Base-by-base conservation (phyloP, 2,113 vertebrate genomes). In the Zootoca vivipara region DNA sequence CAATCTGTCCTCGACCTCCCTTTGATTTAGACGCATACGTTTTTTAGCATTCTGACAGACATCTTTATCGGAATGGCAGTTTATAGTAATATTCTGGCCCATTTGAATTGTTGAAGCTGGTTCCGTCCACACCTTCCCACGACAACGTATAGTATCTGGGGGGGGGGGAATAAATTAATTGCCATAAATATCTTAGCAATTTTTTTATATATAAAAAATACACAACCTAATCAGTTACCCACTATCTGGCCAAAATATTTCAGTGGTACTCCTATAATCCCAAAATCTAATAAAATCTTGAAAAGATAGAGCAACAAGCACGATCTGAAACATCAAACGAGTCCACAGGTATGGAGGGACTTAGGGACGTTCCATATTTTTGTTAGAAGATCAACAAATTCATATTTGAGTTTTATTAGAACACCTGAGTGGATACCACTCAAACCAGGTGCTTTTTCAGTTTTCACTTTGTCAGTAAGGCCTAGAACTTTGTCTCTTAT, bases 71-170 rank as follows among this genome's bases (percentile, higher is more conserved):
- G 93, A 92, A 40, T 73, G 58, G 87, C 97, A 97, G 78, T 90
- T 90, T 87, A 97, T 85, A 56, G 97, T 95, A 91, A 97, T 8
- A 90, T 95, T 82, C 80, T 92, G 90, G 30, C 97, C 97, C 95
- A 97, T 93, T 24, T 0, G 89, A 83, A 97, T 95, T 85, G 95
- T 83, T 0, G 90, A 20, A 0, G 88, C 88, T 0, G 97, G 97
- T 62, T 96, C 96, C 5, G 96, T 87, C 95, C 96, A 95, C 2
- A 97, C 89, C 4, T 16, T 52, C 1, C 97, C 97, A 0, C 69
- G 91, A 87, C 96, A 97, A 2, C 1, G 38, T 78, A 96, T 89
- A 0, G 91, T 64, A 38, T 94, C 97, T 97, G 92, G 0, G n/a
- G 42, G 38, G 56, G 87, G 91, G 80, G 5, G 87, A 62, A 89